These are phyloP conservation scores for Drosophila mimetica DNA, from an alignment of 2,888 invertebrate species.

Conservation along the genomic window DNA sequence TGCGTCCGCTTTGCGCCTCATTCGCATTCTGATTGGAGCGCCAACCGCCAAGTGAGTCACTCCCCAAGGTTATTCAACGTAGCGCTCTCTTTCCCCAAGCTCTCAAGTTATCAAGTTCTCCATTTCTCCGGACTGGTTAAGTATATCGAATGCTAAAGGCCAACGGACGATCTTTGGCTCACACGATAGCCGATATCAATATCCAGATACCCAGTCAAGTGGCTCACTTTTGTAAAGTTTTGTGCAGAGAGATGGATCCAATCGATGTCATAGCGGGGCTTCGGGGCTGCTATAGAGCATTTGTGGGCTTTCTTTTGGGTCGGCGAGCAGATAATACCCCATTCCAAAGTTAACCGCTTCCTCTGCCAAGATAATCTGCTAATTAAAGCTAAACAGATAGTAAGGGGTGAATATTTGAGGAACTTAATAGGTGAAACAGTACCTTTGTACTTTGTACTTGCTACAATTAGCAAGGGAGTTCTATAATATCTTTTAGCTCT, in stretches of 20 bases:
- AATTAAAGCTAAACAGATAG: neutral
- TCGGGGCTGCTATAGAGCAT: constrained; percentile 19
- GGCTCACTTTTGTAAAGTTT: neutral
- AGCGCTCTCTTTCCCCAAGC: constrained; percentile 25
- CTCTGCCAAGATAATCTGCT: neutral
- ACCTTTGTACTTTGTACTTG: neutral
- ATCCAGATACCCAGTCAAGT: constrained; percentile 4
- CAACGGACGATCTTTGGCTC: constrained; percentile 46
- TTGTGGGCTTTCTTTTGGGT: constrained; percentile 29
- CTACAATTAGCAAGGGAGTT: neutral
- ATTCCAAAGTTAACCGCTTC: neutral
- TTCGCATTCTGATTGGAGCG: constrained; percentile 32
- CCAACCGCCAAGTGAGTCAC: constrained; percentile 52
- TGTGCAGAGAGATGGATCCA: constrained; percentile 14
- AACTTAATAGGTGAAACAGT: neutral
- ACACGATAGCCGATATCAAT: constrained; percentile 37
- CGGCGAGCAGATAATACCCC: neutral
- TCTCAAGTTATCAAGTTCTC: constrained; percentile 4
- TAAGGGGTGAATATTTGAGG: neutral
- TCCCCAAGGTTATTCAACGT: constrained; percentile 61
- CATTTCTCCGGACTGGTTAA: constrained; percentile 17
- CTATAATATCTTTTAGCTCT: too few species aligned
- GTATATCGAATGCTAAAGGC: constrained; percentile 28
- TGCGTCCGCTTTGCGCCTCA: constrained; percentile 18
- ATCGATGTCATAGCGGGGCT: constrained; percentile 15